A percentile compares a stretch with the other conserved stretches of the same genome.
These are phyloP conservation scores for Hypsibius dujardini DNA, from an alignment of 1,140 invertebrate genomes.

Conservation along the genomic window DNA sequence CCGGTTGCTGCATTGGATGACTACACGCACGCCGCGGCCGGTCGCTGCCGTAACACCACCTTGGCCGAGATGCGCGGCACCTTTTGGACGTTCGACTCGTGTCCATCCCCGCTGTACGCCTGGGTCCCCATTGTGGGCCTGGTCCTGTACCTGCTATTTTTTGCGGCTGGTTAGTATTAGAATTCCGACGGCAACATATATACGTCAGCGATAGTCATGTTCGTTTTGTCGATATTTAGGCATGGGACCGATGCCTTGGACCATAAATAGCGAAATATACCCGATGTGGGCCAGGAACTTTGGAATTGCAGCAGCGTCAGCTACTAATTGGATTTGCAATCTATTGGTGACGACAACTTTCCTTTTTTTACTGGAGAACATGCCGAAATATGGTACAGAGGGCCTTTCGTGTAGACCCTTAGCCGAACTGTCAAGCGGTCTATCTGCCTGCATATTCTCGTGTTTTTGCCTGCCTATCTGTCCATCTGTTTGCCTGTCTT, in stretches of 20 bases:
- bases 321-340: constrained; percentile 44
- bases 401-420: no score
- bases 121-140: constrained; percentile 40
- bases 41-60: constrained; percentile 22
- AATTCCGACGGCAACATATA: no score
- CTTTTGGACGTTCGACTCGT: constrained; percentile 36
- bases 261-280: constrained; percentile 47
- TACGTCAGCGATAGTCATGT: constrained; percentile 1
- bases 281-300: constrained; percentile 44
- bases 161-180: constrained; percentile 39
- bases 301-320: constrained; percentile 41
- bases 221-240: constrained; percentile 30
- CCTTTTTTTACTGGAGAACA: constrained; percentile 35
- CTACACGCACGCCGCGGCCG: constrained; percentile 9
- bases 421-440: no score
- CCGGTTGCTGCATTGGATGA: constrained; percentile 18
- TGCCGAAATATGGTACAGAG: constrained; percentile 39
- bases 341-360: constrained; percentile 44
- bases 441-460: no score
- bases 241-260: constrained; percentile 48
- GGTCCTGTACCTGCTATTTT: constrained; percentile 38
- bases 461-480: no score
- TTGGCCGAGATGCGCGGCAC: constrained; percentile 7
- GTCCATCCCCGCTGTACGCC: constrained; percentile 30
- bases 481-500: no score